Evolutionary conservation across 2,888 invertebrate species (phyloP), one percentile per base, ranked within the genome.

Genomic region (Andricus curvator): DNA sequence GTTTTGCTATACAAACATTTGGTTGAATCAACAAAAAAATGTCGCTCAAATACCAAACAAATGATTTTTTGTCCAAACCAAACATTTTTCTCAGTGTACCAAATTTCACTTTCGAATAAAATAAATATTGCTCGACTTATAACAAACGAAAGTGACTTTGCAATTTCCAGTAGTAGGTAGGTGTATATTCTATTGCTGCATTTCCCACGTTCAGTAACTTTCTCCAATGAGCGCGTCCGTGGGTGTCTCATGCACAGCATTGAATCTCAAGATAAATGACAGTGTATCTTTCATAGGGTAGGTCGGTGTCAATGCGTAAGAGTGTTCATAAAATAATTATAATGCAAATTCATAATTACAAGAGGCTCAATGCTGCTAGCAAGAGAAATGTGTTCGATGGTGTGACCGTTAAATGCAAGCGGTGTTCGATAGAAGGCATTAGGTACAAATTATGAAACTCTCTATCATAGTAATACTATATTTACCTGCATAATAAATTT

Each of bases 131-230:
- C 29, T 51, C 22, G 44, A 67, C 22, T 67, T 70, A 29, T 29
- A 70, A 5, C 48, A 70, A 70, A 70, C 48, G 68, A 70, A 70
- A 70, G 68, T 70, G 68, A 70, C 68, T 70, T 70, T 70, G 44
- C 68, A 51, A 70, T 70, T 70, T 70, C 48, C 20, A 22, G 68
- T 74, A 25, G 33, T 56, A 33, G 74, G 56, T 74, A 74, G 56
- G 33, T 74, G 56, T 33, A 74, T 74, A 29, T 65, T 79, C 76
- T 77, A 80, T 65, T 51, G 81, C 48, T 44, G 78, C 86, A 86
- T 88, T 91, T 91, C 90, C 89, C 90, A 91, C 91, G 91, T 89
- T 89, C 87, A 85, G 88, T 85, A 86, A 91, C 91, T 91, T 91
- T 91, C 91, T 90, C 91, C 85, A 85, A 86, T 84, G 84, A 89